phyloP scores from a whole-genome alignment of 1,140 invertebrate genomes.

The Calycopis cecrops region DNA sequence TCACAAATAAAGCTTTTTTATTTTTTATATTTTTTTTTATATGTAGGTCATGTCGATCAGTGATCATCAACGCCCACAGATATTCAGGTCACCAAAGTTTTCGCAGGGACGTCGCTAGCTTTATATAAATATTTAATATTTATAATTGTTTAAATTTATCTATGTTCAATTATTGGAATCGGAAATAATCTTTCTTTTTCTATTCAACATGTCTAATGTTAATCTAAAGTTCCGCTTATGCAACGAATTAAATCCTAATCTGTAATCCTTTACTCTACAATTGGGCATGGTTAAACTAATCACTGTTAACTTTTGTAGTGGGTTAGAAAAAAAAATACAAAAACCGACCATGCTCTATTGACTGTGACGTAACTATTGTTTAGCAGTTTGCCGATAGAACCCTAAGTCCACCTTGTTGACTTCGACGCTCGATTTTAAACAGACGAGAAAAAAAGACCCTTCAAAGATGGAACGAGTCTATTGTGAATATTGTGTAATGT shows the following conservation, averaged over 20 bases:
- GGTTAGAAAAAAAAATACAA: constrained; percentile 41
- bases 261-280: constrained; percentile 43
- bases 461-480: constrained; percentile 62
- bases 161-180: too few species aligned
- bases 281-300: constrained; percentile 38
- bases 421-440: constrained; percentile 61
- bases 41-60: too few species aligned
- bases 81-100: too few species aligned
- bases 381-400: constrained; percentile 61
- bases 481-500: constrained; percentile 72
- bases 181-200: too few species aligned
- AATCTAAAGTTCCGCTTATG: neutral
- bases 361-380: constrained; percentile 72
- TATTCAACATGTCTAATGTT: too few species aligned
- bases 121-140: too few species aligned
- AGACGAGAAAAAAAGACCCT: constrained; percentile 62
- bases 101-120: too few species aligned
- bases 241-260: constrained; percentile 24
- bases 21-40: too few species aligned
- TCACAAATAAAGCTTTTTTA: too few species aligned
- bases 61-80: too few species aligned
- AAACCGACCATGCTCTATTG: constrained; percentile 61
- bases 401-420: constrained; percentile 70
- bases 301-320: constrained; percentile 36
- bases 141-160: too few species aligned